Percentiles rank a stretch among this genome's conserved stretches.
phyloP scores from a whole-genome alignment of 2,888 invertebrate genomes.

The Hemistola chrysoprasaria region DNA sequence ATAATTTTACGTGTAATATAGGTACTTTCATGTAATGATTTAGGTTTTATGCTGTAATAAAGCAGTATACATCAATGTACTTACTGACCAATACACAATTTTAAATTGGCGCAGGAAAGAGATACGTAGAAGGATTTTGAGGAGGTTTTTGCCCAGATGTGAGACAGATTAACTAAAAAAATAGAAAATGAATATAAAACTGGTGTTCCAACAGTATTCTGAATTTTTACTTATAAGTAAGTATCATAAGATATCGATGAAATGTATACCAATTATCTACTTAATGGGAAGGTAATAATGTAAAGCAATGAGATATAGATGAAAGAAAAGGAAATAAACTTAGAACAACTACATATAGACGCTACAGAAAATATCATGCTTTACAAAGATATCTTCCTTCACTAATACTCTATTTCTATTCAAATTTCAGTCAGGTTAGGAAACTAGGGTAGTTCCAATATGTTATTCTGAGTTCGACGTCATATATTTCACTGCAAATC shows the following conservation, averaged over 20 bases:
- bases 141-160: background rate
- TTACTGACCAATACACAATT: too few species aligned
- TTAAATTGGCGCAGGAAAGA: background rate
- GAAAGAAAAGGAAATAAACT: too few species aligned
- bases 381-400: constrained; percentile 3
- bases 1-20: too few species aligned
- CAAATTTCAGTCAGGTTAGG: constrained; percentile 11
- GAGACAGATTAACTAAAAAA: too few species aligned
- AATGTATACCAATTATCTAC: too few species aligned
- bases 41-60: constrained; percentile 43
- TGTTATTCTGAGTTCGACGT: constrained; percentile 15
- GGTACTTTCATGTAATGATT: constrained; percentile 43
- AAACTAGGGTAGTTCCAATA: constrained; percentile 15
- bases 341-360: too few species aligned
- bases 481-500: constrained; percentile 19
- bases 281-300: too few species aligned
- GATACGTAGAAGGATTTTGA: background rate
- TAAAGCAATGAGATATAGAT: too few species aligned
- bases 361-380: constrained; percentile 2
- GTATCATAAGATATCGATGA: too few species aligned
- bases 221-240: too few species aligned
- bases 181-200: too few species aligned
- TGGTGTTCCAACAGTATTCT: too few species aligned
- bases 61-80: constrained; percentile 20
- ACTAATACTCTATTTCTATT: constrained; percentile 16